phyloP scores from a whole-genome alignment of 1,140 invertebrate genomes.

The Macrotrachela quadricornifera region DNA sequence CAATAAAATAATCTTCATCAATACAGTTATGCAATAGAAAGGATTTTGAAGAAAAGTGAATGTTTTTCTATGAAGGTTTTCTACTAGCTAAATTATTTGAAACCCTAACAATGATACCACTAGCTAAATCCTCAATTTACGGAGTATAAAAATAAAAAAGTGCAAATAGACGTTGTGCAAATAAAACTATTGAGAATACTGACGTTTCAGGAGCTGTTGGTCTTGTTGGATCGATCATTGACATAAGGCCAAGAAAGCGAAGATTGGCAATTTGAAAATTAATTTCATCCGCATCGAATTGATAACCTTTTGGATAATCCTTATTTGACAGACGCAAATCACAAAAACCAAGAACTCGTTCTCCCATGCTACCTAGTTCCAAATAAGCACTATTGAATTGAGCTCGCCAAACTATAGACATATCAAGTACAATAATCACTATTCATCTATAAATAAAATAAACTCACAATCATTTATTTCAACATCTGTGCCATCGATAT shows the following conservation, averaged over 20 bases:
- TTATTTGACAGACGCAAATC: conserved; percentile 65
- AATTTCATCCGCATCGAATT: conserved; percentile 62
- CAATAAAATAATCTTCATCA: too few species aligned
- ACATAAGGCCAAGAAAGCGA: conserved; percentile 89
- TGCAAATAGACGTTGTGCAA: too few species aligned
- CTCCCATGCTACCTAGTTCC: conserved; percentile 87
- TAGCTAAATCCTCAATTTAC: too few species aligned
- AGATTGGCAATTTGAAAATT: conserved; percentile 80
- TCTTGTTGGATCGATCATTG: conserved; percentile 85
- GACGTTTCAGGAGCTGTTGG: conserved; percentile 24
- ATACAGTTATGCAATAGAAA: too few species aligned
- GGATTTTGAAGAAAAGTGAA: too few species aligned
- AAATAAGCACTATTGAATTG: conserved; percentile 94
- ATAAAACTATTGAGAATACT: too few species aligned
- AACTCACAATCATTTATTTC: conserved; percentile 75
- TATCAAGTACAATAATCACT: too few species aligned
- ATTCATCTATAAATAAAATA: conserved; percentile 16
- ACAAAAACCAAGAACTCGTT: conserved; percentile 80
- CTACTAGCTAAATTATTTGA: too few species aligned
- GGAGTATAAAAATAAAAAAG: too few species aligned
- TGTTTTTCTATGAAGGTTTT: too few species aligned
- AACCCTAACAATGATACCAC: too few species aligned
- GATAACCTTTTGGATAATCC: conserved; percentile 61
- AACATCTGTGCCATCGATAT: conserved; percentile 84
- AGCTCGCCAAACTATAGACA: conserved; percentile 87